A percentile compares a stretch with the other conserved stretches of the same genome.
phyloP scores from a whole-genome alignment of 2,888 invertebrate genomes.

The Habroteleia sp. region DNA sequence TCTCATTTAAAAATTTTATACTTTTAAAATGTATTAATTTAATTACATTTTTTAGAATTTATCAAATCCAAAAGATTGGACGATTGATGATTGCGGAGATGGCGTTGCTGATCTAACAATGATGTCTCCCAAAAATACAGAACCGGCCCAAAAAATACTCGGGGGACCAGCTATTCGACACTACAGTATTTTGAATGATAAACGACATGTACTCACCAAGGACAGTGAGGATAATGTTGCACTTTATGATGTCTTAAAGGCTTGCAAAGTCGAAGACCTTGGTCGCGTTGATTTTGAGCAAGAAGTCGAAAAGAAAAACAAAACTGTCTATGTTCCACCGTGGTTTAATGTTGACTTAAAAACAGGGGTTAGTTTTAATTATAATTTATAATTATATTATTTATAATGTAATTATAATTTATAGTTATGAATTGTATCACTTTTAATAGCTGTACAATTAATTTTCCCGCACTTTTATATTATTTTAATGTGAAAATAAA shows the following conservation, averaged over 20 bases:
- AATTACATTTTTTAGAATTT: slow-evolving; percentile 69
- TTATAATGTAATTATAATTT: slow-evolving; percentile 7
- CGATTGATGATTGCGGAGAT: slow-evolving; percentile 77
- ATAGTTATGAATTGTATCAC: no score
- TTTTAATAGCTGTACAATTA: no score
- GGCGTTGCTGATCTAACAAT: slow-evolving; percentile 70
- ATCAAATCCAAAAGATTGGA: slow-evolving; percentile 77
- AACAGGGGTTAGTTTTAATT: slow-evolving; percentile 88
- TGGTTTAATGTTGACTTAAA: slow-evolving; percentile 99
- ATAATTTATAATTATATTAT: slow-evolving; percentile 7
- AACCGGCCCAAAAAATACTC: slow-evolving; percentile 83
- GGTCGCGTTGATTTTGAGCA: slow-evolving; percentile 96
- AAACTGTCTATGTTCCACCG: slow-evolving; percentile 97
- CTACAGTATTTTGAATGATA: slow-evolving; percentile 96
- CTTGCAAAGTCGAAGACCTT: slow-evolving; percentile 92
- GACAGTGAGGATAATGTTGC: slow-evolving; percentile 95
- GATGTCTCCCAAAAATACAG: slow-evolving; percentile 76
- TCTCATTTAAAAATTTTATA: not conserved
- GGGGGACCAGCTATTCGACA: slow-evolving; percentile 97
- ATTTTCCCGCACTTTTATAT: no score
- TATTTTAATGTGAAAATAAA: no score
- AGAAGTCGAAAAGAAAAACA: slow-evolving; percentile 94
- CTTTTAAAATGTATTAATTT: not conserved
- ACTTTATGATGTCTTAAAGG: slow-evolving; percentile 95
- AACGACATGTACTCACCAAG: slow-evolving; percentile 96